phyloP scores from a whole-genome alignment of 2,888 invertebrate genomes.

The Drosophila hawaiiensis region DNA sequence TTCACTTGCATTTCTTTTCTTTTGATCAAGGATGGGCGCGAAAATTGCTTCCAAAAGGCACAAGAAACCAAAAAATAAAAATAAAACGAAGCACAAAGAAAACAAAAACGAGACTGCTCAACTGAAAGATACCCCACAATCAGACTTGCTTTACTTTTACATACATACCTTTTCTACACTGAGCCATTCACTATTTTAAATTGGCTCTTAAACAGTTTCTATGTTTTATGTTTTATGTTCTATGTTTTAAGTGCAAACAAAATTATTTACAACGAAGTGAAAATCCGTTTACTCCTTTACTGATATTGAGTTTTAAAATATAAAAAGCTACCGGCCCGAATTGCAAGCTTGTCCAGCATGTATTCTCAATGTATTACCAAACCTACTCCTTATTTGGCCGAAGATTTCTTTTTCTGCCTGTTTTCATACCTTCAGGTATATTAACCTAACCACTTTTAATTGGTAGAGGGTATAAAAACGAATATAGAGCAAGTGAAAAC shows the following conservation, averaged over 20 bases:
- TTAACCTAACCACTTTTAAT: neutral
- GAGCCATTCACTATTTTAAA: neutral
- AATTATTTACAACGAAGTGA: neutral
- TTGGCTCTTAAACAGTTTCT: neutral
- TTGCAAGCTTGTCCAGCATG: neutral
- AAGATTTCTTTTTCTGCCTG: neutral
- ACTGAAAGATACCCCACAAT: neutral
- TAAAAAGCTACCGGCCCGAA: neutral
- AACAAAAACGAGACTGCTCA: neutral
- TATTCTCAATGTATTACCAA: neutral
- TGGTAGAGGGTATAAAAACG: slow-evolving; percentile 2
- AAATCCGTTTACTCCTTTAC: neutral
- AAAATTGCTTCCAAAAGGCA: slow-evolving; percentile 56
- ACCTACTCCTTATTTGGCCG: neutral
- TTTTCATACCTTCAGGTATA: neutral
- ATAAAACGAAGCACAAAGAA: neutral
- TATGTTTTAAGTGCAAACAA: neutral
- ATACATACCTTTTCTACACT: neutral
- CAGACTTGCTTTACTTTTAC: neutral
- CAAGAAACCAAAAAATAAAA: slow-evolving; percentile 22
- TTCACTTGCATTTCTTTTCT: slow-evolving; percentile 7
- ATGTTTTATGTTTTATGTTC: too few species aligned
- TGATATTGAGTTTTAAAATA: neutral
- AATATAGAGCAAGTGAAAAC: slow-evolving; percentile 61
- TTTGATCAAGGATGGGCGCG: slow-evolving; percentile 48